Conservation (phyloP, 2,797 vertebrate species). For the Mycteria americana region DNA sequence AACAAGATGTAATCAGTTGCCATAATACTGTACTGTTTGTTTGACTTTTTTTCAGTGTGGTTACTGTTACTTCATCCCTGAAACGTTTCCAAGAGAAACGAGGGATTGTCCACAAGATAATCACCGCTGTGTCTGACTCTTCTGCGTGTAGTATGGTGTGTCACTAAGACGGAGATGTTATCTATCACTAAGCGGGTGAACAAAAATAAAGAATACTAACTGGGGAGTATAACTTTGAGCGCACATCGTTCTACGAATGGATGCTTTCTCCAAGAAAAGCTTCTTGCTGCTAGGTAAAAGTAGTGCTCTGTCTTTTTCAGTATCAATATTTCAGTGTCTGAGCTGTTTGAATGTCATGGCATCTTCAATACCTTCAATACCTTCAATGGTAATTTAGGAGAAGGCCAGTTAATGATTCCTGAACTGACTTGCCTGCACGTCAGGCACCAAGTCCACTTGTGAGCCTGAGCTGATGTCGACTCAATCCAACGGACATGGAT, state of each 20-base stretch:
- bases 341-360: neutral
- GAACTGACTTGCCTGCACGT: neutral
- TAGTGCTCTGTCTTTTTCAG: neutral
- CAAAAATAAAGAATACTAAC: neutral
- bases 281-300: neutral
- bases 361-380: neutral
- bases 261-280: neutral
- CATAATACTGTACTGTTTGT: constrained; percentile 67
- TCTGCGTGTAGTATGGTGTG: constrained; percentile 25
- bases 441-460: neutral
- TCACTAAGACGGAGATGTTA: neutral
- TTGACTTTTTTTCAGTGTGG: constrained; percentile 53
- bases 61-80: constrained; percentile 70
- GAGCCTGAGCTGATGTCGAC: neutral
- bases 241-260: neutral
- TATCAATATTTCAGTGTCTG: neutral
- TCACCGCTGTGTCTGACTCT: constrained; percentile 61
- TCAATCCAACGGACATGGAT: neutral
- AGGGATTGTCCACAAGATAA: constrained; percentile 50
- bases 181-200: neutral
- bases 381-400: neutral
- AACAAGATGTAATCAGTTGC: constrained; percentile 65
- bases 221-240: neutral
- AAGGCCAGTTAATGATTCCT: neutral
- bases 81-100: constrained; percentile 66